These are phyloP conservation scores for Varanus komodoensis DNA, from an alignment of 2,113 vertebrate species.

Conservation along the genomic window DNA sequence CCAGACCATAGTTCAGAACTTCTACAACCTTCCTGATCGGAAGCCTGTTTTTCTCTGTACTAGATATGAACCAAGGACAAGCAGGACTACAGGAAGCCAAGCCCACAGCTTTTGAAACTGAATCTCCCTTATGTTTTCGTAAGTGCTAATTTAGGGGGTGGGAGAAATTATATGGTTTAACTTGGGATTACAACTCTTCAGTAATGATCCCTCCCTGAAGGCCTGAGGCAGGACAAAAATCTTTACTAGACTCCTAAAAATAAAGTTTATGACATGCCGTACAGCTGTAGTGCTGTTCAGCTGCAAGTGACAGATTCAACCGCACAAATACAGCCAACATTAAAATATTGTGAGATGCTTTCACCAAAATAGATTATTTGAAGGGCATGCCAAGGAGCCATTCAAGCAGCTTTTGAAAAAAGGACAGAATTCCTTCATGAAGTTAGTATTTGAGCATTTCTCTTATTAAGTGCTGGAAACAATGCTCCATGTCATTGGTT, in stretches of 20 bases:
- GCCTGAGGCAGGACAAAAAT: constrained; percentile 13
- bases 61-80: constrained; percentile 47
- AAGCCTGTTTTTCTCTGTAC: constrained; percentile 6
- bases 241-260: constrained; percentile 61
- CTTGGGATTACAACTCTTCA: constrained; percentile 57
- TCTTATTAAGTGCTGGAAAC: background rate
- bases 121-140: constrained; percentile 32
- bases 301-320: constrained; percentile 44
- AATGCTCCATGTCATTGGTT: background rate
- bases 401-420: constrained; percentile 25
- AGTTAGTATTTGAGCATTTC: constrained; percentile 4
- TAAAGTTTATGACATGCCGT: constrained; percentile 48
- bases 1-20: background rate
- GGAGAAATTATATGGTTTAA: constrained; percentile 48
- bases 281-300: constrained; percentile 40
- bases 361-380: constrained; percentile 48
- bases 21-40: background rate
- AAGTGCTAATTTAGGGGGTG: constrained; percentile 43
- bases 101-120: constrained; percentile 52
- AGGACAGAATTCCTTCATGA: background rate
- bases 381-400: constrained; percentile 43
- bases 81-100: constrained; percentile 17
- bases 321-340: constrained; percentile 50
- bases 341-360: constrained; percentile 34
- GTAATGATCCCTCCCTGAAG: constrained; percentile 48